Evolutionary conservation across 1,140 invertebrate species (phyloP).

Genomic region (Cryptotermes secundus): DNA sequence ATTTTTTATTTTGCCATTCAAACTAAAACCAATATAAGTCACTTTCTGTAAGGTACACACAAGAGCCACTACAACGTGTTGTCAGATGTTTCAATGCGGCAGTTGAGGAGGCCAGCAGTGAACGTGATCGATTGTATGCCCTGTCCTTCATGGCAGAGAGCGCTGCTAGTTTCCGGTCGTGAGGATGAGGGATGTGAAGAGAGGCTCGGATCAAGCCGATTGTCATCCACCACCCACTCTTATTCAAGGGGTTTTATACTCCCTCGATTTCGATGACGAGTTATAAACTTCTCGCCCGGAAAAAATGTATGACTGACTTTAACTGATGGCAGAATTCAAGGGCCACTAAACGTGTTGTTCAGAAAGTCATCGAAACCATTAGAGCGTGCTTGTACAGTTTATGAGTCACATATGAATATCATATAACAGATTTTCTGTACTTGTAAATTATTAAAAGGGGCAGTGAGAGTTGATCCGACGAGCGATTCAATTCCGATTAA

Average conservation of each 20-base stretch:
- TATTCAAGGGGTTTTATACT: background rate
- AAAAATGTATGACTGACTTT: background rate
- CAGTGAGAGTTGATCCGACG: no score
- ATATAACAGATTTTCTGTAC: no score
- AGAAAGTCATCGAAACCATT: no score
- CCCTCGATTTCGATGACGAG: background rate
- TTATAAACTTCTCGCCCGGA: background rate
- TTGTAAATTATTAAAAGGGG: no score
- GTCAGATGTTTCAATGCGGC: background rate
- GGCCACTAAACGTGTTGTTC: no score
- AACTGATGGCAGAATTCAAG: background rate
- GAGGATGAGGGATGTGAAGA: background rate
- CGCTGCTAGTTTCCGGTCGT: slow-evolving; percentile 7
- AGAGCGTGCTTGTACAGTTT: no score
- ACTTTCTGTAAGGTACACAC: no score
- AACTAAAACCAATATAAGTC: no score
- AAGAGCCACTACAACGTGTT: no score
- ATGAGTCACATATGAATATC: no score
- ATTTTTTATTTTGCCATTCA: no score
- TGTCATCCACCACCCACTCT: background rate
- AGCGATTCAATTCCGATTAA: no score
- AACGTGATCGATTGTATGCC: background rate
- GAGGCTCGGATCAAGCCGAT: background rate
- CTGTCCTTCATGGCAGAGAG: background rate
- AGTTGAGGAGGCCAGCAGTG: background rate